Percentiles rank a stretch among this genome's conserved stretches.
Evolutionary conservation across 2,888 invertebrate species (phyloP).

Genomic region (Steinernema scapterisci): DNA sequence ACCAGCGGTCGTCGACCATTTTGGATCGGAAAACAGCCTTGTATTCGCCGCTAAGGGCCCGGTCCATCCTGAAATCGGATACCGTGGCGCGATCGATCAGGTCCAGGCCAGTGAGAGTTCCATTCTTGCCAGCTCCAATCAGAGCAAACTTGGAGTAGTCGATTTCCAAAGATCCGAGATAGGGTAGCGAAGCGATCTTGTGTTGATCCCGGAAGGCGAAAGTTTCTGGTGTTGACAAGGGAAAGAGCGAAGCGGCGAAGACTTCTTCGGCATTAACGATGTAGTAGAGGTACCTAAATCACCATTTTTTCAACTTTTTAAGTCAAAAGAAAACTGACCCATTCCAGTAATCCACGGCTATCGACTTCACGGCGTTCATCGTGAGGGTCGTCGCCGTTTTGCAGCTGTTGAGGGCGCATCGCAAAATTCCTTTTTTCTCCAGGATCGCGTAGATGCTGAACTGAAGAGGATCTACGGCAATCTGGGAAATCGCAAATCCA

Average conservation of each 20-base stretch:
- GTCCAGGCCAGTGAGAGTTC: slow-evolving; percentile 40
- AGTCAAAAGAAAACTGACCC: slow-evolving; percentile 48
- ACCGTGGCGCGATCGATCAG: slow-evolving; percentile 33
- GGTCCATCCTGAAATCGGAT: slow-evolving; percentile 28
- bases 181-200: slow-evolving; percentile 48
- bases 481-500: slow-evolving; percentile 52
- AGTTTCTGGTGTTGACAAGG: slow-evolving; percentile 46
- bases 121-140: slow-evolving; percentile 52
- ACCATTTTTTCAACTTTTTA: neutral
- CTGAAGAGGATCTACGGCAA: slow-evolving; percentile 45
- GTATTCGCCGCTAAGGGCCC: slow-evolving; percentile 44
- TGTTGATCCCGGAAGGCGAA: slow-evolving; percentile 48
- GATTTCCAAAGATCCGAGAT: slow-evolving; percentile 51
- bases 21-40: slow-evolving; percentile 39
- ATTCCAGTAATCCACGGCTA: slow-evolving; percentile 56
- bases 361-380: slow-evolving; percentile 41
- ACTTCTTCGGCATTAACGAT: slow-evolving; percentile 53
- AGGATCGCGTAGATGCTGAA: slow-evolving; percentile 43
- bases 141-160: slow-evolving; percentile 48
- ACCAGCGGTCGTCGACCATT: slow-evolving; percentile 40
- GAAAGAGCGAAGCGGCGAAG: slow-evolving; percentile 51
- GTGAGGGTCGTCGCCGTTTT: slow-evolving; percentile 38
- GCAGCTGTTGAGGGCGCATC: slow-evolving; percentile 41
- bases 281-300: slow-evolving; percentile 56
- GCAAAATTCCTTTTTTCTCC: slow-evolving; percentile 42